Evolutionary conservation across 2,797 vertebrate species (phyloP).

Genomic region (Pseudochirops cupreus): DNA sequence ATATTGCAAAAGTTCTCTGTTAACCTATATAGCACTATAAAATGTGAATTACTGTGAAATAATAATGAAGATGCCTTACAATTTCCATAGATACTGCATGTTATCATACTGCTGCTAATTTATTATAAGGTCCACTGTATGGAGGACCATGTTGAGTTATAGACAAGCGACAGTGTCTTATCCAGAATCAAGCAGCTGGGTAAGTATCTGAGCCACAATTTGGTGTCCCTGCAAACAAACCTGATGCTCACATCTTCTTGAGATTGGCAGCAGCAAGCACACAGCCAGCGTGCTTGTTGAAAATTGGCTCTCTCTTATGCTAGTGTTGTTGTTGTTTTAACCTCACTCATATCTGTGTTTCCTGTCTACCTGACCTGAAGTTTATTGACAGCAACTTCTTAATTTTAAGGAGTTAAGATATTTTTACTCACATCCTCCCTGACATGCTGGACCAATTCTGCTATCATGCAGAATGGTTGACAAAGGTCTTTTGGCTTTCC

Average conservation of each 20-base stretch:
- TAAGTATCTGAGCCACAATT: neutral
- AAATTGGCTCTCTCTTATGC: slow-evolving; percentile 36
- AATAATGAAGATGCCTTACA: neutral
- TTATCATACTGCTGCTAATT: neutral
- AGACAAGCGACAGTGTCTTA: neutral
- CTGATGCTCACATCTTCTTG: slow-evolving; percentile 16
- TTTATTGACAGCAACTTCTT: neutral
- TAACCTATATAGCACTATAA: neutral
- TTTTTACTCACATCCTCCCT: neutral
- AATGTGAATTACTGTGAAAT: neutral
- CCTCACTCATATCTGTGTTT: neutral
- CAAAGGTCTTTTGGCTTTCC: neutral
- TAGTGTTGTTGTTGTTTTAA: slow-evolving; percentile 31
- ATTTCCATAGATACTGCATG: neutral
- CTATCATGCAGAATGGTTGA: slow-evolving; percentile 7
- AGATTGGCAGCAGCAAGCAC: neutral
- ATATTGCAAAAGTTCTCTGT: neutral
- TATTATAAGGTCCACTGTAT: neutral
- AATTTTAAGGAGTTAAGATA: neutral
- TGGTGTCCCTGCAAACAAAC: neutral
- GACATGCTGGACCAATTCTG: neutral
- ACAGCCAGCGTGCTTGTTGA: slow-evolving; percentile 7
- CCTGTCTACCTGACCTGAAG: neutral
- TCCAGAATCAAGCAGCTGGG: neutral
- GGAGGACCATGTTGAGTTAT: neutral